Evolutionary conservation across 2,113 vertebrate species (phyloP).

Genomic region (Lepisosteus oculatus): DNA sequence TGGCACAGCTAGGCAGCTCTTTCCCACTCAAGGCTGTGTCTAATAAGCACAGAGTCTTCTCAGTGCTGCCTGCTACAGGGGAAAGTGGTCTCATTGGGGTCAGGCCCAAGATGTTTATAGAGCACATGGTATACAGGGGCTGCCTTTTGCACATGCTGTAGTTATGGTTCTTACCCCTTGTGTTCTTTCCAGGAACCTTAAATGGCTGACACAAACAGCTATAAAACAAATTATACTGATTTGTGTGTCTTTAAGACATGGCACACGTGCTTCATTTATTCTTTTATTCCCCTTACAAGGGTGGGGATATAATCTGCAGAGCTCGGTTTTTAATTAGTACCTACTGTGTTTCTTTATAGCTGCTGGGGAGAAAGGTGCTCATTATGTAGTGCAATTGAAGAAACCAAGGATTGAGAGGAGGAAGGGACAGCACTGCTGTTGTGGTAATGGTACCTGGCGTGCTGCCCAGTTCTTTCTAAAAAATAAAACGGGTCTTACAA

Average conservation of each 20-base stretch:
- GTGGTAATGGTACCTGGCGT: constrained; percentile 51
- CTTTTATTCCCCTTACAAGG: background rate
- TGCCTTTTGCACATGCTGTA: too few species aligned
- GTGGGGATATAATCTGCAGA: background rate
- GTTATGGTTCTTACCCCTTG: too few species aligned
- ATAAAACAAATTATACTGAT: background rate
- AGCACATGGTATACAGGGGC: too few species aligned
- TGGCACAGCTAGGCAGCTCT: too few species aligned
- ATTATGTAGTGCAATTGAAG: constrained; percentile 64
- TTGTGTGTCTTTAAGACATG: constrained; percentile 3
- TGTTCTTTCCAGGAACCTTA: background rate
- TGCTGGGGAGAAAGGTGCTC: constrained; percentile 57
- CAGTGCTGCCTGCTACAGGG: too few species aligned
- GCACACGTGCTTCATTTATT: background rate
- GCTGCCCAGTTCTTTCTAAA: constrained; percentile 27
- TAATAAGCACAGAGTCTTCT: too few species aligned
- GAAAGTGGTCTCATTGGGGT: too few species aligned
- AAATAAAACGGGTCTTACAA: background rate
- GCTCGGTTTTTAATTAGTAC: constrained; percentile 65
- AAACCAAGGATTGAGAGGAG: constrained; percentile 43
- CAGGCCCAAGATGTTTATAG: too few species aligned
- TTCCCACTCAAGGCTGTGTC: too few species aligned
- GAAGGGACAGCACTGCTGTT: background rate
- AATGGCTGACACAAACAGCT: background rate
- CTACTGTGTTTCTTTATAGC: constrained; percentile 49